Percentiles rank a stretch among this genome's conserved stretches.
phyloP scores from a whole-genome alignment of 2,113 vertebrate genomes.

The Tinamus guttatus region DNA sequence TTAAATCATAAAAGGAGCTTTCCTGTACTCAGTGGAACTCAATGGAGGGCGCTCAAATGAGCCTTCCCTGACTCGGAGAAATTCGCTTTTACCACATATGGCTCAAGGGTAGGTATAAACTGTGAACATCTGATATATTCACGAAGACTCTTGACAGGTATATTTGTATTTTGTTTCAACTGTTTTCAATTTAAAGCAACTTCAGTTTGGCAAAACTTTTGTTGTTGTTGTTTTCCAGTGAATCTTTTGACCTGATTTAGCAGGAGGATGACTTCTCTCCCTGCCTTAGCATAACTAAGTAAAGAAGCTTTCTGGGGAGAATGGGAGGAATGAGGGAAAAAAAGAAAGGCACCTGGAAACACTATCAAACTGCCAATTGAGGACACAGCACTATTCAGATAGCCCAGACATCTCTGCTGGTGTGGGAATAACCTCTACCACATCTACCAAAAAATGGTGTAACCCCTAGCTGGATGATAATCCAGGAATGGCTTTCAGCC shows the following conservation, averaged over 20 bases:
- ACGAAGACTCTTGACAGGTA: not conserved
- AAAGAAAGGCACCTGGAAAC: not conserved
- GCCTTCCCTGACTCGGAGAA: not conserved
- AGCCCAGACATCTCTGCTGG: not conserved
- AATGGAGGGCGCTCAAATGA: not conserved
- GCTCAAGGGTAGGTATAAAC: not conserved
- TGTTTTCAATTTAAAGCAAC: not conserved
- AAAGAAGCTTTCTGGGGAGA: not conserved
- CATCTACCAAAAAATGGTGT: not conserved
- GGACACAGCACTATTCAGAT: rapidly evolving
- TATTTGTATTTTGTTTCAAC: not conserved
- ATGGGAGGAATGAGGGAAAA: not conserved
- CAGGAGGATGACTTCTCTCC: not conserved
- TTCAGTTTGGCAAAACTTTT: not conserved
- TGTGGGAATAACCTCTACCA: not conserved
- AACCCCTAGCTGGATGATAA: not conserved
- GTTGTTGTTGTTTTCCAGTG: not conserved
- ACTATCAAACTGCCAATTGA: not conserved
- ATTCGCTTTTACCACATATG: not conserved
- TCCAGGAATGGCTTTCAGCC: not conserved
- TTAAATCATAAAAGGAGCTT: rapidly evolving
- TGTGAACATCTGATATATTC: not conserved
- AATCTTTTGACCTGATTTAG: not conserved
- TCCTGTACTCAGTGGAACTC: not conserved
- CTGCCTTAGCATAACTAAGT: not conserved